A percentile compares a stretch with the other conserved stretches of the same genome.
Conservation (phyloP, 2,797 vertebrate species). For the Setipinna tenuifilis region DNA sequence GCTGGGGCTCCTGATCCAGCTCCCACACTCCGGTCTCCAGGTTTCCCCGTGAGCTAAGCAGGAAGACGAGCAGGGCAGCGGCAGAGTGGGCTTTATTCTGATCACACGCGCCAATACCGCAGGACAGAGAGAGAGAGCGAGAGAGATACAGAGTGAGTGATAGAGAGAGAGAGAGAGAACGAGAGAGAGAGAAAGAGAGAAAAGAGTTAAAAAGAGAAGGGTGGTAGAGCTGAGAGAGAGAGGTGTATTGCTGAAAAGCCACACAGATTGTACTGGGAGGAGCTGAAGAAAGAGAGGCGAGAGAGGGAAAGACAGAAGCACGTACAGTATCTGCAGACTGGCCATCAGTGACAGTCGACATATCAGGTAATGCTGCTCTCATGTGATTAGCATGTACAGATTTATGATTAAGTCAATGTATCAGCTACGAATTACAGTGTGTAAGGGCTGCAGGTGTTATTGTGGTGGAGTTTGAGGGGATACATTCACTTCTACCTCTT, state of each 20-base stretch:
- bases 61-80: constrained; percentile 8
- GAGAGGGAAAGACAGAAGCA: not conserved
- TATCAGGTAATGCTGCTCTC: constrained; percentile 48
- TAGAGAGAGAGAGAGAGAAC: not conserved
- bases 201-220: not conserved
- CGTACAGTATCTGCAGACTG: not conserved
- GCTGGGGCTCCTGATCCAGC: not conserved
- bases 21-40: not conserved
- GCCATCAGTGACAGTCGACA: not conserved
- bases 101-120: constrained; percentile 48
- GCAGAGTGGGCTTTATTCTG: constrained; percentile 38
- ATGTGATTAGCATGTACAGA: not conserved
- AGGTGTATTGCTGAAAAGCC: not conserved
- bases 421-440: not conserved
- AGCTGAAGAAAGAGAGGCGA: not conserved
- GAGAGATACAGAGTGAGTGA: constrained; percentile 23
- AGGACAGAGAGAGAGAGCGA: constrained; percentile 64
- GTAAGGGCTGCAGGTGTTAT: not conserved
- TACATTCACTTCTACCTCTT: not conserved
- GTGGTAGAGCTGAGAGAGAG: not conserved
- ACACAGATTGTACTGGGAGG: not conserved
- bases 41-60: not conserved
- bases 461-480: not conserved
- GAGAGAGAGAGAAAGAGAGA: constrained; percentile 36
- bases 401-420: not conserved